Evolutionary conservation across 2,888 invertebrate species (phyloP).

Genomic region (Ophion ellenae): DNA sequence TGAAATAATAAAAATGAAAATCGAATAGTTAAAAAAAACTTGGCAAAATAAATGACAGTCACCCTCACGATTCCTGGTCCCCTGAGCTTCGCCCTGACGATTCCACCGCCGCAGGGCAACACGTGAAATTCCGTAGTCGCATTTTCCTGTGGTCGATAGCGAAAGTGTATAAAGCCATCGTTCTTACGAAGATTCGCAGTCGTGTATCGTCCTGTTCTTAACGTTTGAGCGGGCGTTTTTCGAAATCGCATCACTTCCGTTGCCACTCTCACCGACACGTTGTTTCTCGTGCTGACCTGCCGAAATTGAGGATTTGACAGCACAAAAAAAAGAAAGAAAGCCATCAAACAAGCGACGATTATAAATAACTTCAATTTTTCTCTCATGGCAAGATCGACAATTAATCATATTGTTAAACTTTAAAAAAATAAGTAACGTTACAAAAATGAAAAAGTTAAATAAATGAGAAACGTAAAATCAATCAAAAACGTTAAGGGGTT

Average conservation of each 20-base stretch:
- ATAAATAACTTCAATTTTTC: no score
- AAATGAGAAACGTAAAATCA: no score
- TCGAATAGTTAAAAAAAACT: background rate
- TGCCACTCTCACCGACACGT: conserved; percentile 80
- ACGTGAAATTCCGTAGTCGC: conserved; percentile 80
- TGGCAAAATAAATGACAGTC: conserved; percentile 49
- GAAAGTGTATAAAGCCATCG: conserved; percentile 80
- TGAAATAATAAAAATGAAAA: no score
- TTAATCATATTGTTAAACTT: background rate
- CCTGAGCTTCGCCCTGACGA: conserved; percentile 78
- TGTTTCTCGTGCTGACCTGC: conserved; percentile 80
- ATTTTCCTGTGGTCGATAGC: conserved; percentile 80
- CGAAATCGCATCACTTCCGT: conserved; percentile 78
- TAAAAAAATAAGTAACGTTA: background rate
- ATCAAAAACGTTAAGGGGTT: no score
- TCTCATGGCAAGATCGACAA: background rate
- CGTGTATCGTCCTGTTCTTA: conserved; percentile 77
- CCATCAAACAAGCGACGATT: background rate
- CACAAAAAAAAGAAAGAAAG: background rate
- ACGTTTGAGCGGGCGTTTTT: conserved; percentile 76
- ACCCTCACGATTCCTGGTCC: conserved; percentile 78
- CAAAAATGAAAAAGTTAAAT: no score
- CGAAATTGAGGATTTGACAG: conserved; percentile 20
- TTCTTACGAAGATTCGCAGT: conserved; percentile 78
- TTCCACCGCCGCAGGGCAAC: conserved; percentile 79